Evolutionary conservation across 2,888 invertebrate species (phyloP).

Genomic region (Melinaea marsaeus): DNA sequence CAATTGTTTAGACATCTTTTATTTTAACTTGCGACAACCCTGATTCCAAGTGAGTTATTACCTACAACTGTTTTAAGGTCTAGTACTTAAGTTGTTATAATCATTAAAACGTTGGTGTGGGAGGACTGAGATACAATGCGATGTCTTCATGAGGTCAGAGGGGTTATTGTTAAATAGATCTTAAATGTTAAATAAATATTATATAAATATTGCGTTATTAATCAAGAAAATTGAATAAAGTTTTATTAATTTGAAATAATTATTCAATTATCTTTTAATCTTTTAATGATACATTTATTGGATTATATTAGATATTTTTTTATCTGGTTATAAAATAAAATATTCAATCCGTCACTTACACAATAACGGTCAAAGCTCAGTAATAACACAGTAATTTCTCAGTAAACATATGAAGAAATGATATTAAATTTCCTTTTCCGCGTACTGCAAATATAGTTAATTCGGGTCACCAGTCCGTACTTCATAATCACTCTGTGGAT

Average conservation of each 20-base stretch:
- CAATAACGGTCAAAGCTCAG: constrained; percentile 2
- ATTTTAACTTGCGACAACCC: not conserved
- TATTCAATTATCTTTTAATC: not conserved
- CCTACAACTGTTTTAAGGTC: constrained; percentile 21
- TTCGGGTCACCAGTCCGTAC: constrained; percentile 19
- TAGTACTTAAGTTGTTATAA: constrained; percentile 25
- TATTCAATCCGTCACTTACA: not conserved
- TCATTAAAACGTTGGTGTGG: constrained; percentile 27
- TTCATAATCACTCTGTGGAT: constrained; percentile 17
- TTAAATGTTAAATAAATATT: constrained; percentile 7
- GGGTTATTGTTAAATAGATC: constrained; percentile 25
- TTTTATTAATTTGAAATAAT: not conserved
- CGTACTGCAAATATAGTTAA: constrained; percentile 20
- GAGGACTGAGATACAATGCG: constrained; percentile 34
- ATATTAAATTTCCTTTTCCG: constrained; percentile 23
- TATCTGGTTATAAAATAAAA: not conserved
- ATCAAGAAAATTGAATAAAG: not conserved
- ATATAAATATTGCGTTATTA: not conserved
- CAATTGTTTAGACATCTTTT: not conserved
- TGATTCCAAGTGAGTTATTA: constrained; percentile 20
- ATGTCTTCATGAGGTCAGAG: constrained; percentile 33
- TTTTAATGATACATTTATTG: not conserved
- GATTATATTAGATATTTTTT: no score
- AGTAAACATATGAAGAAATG: constrained; percentile 7
- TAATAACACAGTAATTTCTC: not conserved